Evolutionary conservation across 2,797 vertebrate species (phyloP).

Genomic region (Gymnodraco acuticeps): DNA sequence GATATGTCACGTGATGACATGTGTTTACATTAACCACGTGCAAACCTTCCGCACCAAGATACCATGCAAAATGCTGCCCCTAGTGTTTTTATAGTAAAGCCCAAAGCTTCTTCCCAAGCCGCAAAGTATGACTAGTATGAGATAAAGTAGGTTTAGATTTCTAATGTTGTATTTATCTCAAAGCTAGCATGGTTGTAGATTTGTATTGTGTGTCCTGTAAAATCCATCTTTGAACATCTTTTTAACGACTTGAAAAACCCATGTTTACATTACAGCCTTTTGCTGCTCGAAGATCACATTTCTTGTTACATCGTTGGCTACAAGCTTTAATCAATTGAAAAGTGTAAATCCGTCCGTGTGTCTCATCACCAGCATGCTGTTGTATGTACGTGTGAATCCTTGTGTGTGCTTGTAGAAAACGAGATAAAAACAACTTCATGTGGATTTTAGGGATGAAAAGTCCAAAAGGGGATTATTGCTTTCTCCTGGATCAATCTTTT

Average conservation of each 20-base stretch:
- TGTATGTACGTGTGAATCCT: background rate
- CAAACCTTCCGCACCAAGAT: too few species aligned
- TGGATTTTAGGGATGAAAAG: conserved; percentile 16
- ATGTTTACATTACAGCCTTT: too few species aligned
- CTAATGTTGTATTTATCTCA: background rate
- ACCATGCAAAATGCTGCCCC: too few species aligned
- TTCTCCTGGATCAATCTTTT: conserved; percentile 24
- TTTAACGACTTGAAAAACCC: too few species aligned
- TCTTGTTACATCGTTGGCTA: background rate
- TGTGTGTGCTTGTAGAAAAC: background rate
- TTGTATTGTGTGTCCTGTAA: background rate
- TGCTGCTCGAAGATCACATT: too few species aligned
- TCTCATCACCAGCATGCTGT: background rate
- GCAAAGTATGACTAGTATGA: too few species aligned
- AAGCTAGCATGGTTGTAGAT: background rate
- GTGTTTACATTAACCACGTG: too few species aligned
- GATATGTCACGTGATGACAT: too few species aligned
- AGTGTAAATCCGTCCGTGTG: background rate
- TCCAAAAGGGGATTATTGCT: background rate
- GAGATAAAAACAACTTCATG: conserved; percentile 1
- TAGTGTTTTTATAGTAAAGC: too few species aligned
- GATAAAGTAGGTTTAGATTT: background rate
- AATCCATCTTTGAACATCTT: too few species aligned
- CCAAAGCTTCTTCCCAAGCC: too few species aligned
- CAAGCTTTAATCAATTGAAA: background rate